phyloP scores from a whole-genome alignment of 1,140 invertebrate species.

The Contarinia nasturtii region DNA sequence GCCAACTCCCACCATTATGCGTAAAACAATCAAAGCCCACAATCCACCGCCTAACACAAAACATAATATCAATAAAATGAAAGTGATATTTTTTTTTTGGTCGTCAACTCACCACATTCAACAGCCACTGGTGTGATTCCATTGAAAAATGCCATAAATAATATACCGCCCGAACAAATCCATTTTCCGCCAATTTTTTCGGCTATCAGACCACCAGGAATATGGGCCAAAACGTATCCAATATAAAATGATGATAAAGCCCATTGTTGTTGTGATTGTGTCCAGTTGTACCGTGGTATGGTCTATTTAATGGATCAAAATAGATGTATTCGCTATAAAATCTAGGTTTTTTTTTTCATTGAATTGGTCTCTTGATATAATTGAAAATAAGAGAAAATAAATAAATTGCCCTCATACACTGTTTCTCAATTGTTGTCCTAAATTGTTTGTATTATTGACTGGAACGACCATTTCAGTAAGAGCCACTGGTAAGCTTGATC shows the following conservation, averaged over 20 bases:
- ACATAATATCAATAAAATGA: too few species aligned
- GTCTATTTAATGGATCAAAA: too few species aligned
- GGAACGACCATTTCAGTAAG: constrained; percentile 67
- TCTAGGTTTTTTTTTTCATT: too few species aligned
- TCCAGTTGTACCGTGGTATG: constrained; percentile 7
- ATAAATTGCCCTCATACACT: too few species aligned
- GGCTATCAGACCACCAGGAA: constrained; percentile 43
- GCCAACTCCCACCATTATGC: too few species aligned
- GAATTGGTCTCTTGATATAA: too few species aligned
- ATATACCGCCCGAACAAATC: constrained; percentile 46
- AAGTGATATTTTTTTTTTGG: too few species aligned
- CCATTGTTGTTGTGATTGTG: constrained; percentile 26
- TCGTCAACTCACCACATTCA: constrained; percentile 1
- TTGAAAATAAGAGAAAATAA: too few species aligned
- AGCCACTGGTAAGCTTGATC: constrained; percentile 71
- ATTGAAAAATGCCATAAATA: constrained; percentile 54
- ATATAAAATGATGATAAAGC: constrained; percentile 38
- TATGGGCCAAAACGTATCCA: constrained; percentile 35
- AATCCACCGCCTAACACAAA: constrained; percentile 33
- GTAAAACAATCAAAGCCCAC: constrained; percentile 38
- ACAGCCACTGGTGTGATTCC: constrained; percentile 43
- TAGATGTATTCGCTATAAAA: too few species aligned
- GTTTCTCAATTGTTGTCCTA: too few species aligned
- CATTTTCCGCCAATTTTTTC: constrained; percentile 60
- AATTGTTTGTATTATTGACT: too few species aligned